Conservation (phyloP, 2,113 vertebrate species). For the Microtus ochrogaster region DNA sequence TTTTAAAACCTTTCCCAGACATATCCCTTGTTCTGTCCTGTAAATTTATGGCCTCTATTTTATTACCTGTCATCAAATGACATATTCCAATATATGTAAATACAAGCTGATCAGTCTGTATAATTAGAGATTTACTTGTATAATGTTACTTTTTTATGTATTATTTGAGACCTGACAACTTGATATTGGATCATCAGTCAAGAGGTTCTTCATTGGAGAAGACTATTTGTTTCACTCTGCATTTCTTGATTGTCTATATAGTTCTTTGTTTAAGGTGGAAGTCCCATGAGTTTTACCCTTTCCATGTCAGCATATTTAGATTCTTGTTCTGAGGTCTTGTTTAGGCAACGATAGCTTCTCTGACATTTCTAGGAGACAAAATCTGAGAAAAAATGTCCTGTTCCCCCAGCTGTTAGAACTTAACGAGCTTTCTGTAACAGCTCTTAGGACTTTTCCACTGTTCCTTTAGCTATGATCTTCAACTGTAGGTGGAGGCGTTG, state of each 20-base stretch:
- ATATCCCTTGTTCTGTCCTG: background rate
- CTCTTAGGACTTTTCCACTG: no score
- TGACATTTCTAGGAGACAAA: background rate
- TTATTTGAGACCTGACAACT: background rate
- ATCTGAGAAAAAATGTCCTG: background rate
- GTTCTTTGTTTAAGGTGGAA: background rate
- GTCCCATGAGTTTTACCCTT: background rate
- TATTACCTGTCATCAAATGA: background rate
- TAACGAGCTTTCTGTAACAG: no score
- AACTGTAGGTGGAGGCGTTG: rapidly evolving
- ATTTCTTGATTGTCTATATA: background rate
- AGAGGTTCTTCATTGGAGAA: background rate
- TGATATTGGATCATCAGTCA: background rate
- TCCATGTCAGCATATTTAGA: background rate
- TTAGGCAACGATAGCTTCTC: background rate
- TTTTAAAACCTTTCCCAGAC: background rate
- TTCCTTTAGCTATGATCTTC: background rate
- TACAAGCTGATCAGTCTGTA: background rate
- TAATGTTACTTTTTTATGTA: background rate
- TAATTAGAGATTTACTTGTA: background rate
- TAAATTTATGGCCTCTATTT: background rate
- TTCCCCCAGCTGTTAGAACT: no score
- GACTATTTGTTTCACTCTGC: background rate
- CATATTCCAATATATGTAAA: background rate
- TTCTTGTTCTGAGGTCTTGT: background rate